phyloP scores from a whole-genome alignment of 2,888 invertebrate species.

The Ptychoptera albimana region DNA sequence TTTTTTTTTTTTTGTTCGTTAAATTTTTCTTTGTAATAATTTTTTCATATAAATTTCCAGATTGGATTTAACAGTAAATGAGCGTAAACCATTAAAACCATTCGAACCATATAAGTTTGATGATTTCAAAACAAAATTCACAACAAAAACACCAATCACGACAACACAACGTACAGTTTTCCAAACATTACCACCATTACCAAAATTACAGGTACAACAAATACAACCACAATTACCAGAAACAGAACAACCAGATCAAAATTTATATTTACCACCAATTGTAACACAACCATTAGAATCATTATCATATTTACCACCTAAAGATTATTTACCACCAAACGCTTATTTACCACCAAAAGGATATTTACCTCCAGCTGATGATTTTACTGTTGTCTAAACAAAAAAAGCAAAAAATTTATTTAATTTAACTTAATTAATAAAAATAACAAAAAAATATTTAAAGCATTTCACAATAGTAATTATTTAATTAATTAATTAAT shows the following conservation, averaged over 20 bases:
- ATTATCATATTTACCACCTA: background rate
- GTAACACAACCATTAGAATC: no score
- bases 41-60: background rate
- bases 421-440: no score
- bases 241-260: background rate
- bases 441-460: no score
- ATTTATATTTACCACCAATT: constrained; percentile 1
- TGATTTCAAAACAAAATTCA: background rate
- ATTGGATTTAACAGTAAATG: background rate
- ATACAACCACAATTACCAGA: background rate
- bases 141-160: background rate
- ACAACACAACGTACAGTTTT: background rate
- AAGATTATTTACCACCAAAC: constrained; percentile 2
- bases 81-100: background rate
- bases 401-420: no score
- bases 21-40: background rate
- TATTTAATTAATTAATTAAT: no score
- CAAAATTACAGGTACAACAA: background rate
- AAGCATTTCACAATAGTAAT: no score
- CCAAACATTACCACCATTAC: background rate
- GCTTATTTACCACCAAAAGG: constrained; percentile 1
- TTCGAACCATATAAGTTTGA: background rate
- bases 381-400: background rate
- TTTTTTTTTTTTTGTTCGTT: no score
- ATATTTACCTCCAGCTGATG: background rate